A percentile compares a stretch with the other conserved stretches of the same genome.
Evolutionary conservation across 2,797 vertebrate species (phyloP).

Genomic region (Sebastiscus tertius): DNA sequence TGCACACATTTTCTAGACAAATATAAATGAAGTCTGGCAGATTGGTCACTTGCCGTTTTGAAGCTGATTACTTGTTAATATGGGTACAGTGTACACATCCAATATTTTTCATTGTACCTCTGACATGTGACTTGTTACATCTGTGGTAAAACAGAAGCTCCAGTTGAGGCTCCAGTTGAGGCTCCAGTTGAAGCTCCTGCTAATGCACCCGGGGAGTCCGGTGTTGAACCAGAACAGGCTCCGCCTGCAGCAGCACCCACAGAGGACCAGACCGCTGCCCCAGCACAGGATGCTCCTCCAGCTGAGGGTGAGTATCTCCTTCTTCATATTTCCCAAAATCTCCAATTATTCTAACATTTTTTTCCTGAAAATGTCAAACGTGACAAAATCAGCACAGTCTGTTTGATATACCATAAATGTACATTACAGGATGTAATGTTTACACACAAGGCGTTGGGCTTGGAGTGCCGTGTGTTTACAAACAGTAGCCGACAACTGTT

Average conservation of each 20-base stretch:
- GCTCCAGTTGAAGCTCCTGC: conserved; percentile 33
- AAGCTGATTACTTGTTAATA: background rate
- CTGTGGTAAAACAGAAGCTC: conserved; percentile 11
- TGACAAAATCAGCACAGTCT: background rate
- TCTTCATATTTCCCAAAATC: no score
- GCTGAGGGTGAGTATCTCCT: conserved; percentile 57
- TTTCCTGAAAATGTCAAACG: background rate
- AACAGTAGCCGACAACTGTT: background rate
- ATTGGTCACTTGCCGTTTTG: background rate
- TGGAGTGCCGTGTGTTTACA: no score
- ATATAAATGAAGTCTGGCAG: background rate
- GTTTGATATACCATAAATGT: background rate
- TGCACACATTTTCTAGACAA: background rate
- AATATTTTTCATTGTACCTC: background rate
- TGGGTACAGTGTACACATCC: background rate
- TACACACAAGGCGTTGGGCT: background rate
- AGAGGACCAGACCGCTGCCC: conserved; percentile 9
- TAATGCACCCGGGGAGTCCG: conserved; percentile 28
- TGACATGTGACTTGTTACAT: conserved; percentile 26
- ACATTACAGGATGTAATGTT: background rate
- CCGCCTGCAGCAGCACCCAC: conserved; percentile 26
- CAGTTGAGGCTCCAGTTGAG: conserved; percentile 20
- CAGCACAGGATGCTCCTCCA: conserved; percentile 31
- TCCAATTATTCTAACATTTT: no score
- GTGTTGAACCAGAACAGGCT: conserved; percentile 7